Base-by-base conservation (phyloP, 2,888 invertebrate species). In the Amphimallon solstitiale region DNA sequence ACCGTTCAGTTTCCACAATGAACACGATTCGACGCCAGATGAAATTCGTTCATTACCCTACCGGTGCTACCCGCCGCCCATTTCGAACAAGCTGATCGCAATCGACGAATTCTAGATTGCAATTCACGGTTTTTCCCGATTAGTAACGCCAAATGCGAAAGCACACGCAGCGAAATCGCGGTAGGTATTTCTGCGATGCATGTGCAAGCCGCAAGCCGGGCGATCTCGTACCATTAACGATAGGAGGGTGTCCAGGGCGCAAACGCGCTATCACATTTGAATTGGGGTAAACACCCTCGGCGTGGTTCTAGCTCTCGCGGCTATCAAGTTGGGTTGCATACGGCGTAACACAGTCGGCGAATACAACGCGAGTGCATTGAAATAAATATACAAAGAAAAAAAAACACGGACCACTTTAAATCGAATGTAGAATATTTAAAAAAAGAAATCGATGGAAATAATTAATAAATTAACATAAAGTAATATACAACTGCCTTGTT, bases 251-350 rank as follows among this genome's bases (percentile, higher is more conserved):
- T 46, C 12, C 19, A 10, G 5, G n/a, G 51, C 52, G 45, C 45
- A 43, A 63, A 52, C 51, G 40, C 34, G 10, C 67, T 62, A 68
- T 66, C 65, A 17, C 69, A 77, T 77, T 78, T 78, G 76, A 79
- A 79, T 23, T 76, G 76, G 75, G 75, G 74, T 76, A 76, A 75
- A 77, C 77, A 77, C 78, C 78, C 77, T 76, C 19, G 2, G 23
- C 5, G 23, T 23, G 23, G 2, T 23, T 23, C 23, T 2, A n/a
- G 5, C 23, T 2, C 3, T 4, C 3, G 5, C 23, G 23, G 23
- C 5, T 23, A 23, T 23, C 23, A 23, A 23, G 23, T 23, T 23
- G 23, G 23, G 5, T 40, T 2, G 17, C 45, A 14, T 17, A 45
- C 45, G n/a, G 45, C 45, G 17, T 2, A 12, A 45, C 10, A 15